phyloP scores from a whole-genome alignment of 2,797 vertebrate species.

The Melanotaenia trifasciata region DNA sequence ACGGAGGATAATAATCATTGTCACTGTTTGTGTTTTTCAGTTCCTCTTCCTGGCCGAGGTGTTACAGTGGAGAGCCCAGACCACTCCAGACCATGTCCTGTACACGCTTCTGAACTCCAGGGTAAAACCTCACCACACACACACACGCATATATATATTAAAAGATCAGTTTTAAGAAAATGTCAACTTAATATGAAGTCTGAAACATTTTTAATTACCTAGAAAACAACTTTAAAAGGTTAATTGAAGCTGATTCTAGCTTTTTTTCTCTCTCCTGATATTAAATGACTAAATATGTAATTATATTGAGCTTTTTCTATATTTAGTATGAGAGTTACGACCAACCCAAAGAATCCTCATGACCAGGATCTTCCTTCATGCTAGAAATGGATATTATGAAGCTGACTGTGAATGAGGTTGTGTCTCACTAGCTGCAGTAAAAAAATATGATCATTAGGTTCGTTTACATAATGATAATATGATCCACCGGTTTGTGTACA shows the following conservation, averaged over 20 bases:
- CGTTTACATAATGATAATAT: slow-evolving; percentile 51
- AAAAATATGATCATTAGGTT: neutral
- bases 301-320: neutral
- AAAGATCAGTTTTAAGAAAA: neutral
- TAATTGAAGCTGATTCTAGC: too few relatives aligned
- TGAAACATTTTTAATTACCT: too few relatives aligned
- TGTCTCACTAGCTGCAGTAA: neutral
- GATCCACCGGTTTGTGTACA: slow-evolving; percentile 41
- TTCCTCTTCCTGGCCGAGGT: slow-evolving; percentile 98
- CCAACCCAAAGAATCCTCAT: too few relatives aligned
- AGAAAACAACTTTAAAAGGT: too few relatives aligned
- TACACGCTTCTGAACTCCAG: slow-evolving; percentile 96
- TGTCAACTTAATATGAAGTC: too few relatives aligned
- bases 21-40: slow-evolving; percentile 70
- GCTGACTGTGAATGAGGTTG: too few relatives aligned
- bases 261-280: too few relatives aligned
- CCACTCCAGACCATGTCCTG: slow-evolving; percentile 95
- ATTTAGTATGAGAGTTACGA: neutral
- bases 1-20: neutral
- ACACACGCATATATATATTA: too few relatives aligned
- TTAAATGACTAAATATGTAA: neutral
- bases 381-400: neutral
- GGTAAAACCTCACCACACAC: too few relatives aligned
- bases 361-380: neutral
- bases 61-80: slow-evolving; percentile 96